Base-by-base conservation (phyloP, 2,888 invertebrate genomes). In the Temnothorax rugatulus region DNA sequence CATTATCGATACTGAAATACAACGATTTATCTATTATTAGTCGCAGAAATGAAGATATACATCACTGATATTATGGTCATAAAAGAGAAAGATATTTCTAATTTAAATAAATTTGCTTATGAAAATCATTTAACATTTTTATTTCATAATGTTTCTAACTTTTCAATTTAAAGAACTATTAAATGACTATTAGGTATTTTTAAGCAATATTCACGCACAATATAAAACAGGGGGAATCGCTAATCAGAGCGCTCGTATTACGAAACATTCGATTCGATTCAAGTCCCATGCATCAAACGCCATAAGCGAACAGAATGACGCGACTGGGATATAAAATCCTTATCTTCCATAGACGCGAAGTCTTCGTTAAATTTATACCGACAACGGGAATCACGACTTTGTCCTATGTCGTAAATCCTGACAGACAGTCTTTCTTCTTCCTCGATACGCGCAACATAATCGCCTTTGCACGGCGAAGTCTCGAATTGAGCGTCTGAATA, bases 321-420 rank as follows among this genome's bases (percentile, higher is more conserved):
- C 50, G 69, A 29, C 29, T 54, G 66, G 66, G 34, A 82, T 68
- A 76, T 84, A 82, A 68, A 88, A 77, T 59, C 69, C 59, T 73
- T 71, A 47, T 29, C 52, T 76, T 61, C 52, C 47, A 66, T 38
- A 66, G 44, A 66, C n/a, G 44, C 68, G 47, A 64, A 71, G 64
- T 54, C 25, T 69, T 54, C 38, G 57, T 84, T 79, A 85, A 87
- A 88, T 84, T 88, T 87, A 87, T 87, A 86, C 84, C 50, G 79
- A 66, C 68, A 84, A 75, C 50, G 59, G 75, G 86, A 73, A 84
- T 84, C 86, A 87, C 83, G 88, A 88, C 77, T 82, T 83, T 82
- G 83, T 86, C 81, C 82, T 87, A 86, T 87, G 86, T 84, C 74
- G 86, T 82, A 87, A 88, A 73, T 38, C 15, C 64, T 81, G 75